Evolutionary conservation across 2,888 invertebrate species (phyloP), one percentile per base, ranked within the genome.

Genomic region (Diarsia rubi): DNA sequence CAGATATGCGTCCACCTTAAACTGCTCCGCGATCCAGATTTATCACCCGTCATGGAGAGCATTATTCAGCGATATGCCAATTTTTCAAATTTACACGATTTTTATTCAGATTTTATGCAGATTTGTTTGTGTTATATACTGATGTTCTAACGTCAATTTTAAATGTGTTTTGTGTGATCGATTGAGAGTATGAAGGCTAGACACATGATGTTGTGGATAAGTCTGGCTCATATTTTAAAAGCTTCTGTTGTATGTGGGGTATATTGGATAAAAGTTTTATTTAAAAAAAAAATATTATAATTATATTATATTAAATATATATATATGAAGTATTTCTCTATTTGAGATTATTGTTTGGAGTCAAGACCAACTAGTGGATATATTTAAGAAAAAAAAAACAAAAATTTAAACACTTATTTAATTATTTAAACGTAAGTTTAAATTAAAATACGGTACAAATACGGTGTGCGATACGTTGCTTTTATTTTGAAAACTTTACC

Each of bases 41-140:
- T 75, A 79, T 86, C 69, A 60, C 67, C 66, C 59, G 69, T 69
- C 68, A 54, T 21, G n/a, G 12, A 76, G n/a, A 24, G 3, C 31
- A 79, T 81, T 77, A 76, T 74, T 75, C 72, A 74, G 63, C 8
- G 63, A 42, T 4, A 68, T 75, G 69, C 66, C 74, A 82, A 81
- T 82, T 82, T 86, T 77, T 75, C 67, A 76, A 81, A 79, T 66
- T 37, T 59, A 83, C 54, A 42, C 27, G 0, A 49, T 27, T 49
- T 54, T 21, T 78, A n/a, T 63, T 77, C 42, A n/a, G n/a, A n/a
- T n/a, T n/a, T 37, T 4, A 47, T 42, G 37, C 27, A n/a, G 24
- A 60, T 31, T 69, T 63, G 52, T 49, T 78, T 70, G 73, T 52
- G 54, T 64, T 31, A n/a, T 21, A 60, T 68, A 66, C 9, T 42